A percentile compares a stretch with the other conserved stretches of the same genome.
Evolutionary conservation across 2,888 invertebrate species (phyloP).

Genomic region (Diarsia rubi): DNA sequence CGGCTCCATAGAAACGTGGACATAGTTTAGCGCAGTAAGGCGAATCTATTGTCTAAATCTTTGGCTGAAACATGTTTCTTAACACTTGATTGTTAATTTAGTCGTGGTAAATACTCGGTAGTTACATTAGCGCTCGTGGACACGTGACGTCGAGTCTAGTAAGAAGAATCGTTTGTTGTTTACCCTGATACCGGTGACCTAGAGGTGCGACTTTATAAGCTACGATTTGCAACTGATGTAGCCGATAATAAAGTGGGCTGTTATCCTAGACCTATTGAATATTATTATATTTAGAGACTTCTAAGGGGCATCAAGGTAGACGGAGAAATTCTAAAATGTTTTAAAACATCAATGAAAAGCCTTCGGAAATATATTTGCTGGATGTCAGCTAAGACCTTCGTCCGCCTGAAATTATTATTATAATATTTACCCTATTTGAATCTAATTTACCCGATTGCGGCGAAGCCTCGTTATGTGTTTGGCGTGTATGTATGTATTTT

Average conservation of each 20-base stretch:
- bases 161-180: slow-evolving; percentile 48
- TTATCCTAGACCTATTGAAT: slow-evolving; percentile 20
- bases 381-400: too few relatives aligned
- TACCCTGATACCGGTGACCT: slow-evolving; percentile 33
- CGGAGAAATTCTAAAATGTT: background rate
- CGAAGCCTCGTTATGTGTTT: too few relatives aligned
- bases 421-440: too few relatives aligned
- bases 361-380: background rate
- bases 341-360: background rate
- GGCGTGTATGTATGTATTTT: too few relatives aligned
- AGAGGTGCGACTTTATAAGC: slow-evolving; percentile 25
- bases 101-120: slow-evolving; percentile 41
- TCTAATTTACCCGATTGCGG: too few relatives aligned
- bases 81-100: slow-evolving; percentile 41
- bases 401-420: too few relatives aligned
- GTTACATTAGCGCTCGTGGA: slow-evolving; percentile 37
- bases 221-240: slow-evolving; percentile 7
- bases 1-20: background rate
- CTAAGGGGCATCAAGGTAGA: background rate
- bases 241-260: background rate
- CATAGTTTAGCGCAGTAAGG: background rate
- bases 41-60: background rate
- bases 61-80: slow-evolving; percentile 29
- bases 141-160: slow-evolving; percentile 50
- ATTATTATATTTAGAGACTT: background rate